Evolutionary conservation across 2,113 vertebrate genomes (phyloP), one percentile per base, ranked within the genome.

Genomic region (Lipophrys pholis): DNA sequence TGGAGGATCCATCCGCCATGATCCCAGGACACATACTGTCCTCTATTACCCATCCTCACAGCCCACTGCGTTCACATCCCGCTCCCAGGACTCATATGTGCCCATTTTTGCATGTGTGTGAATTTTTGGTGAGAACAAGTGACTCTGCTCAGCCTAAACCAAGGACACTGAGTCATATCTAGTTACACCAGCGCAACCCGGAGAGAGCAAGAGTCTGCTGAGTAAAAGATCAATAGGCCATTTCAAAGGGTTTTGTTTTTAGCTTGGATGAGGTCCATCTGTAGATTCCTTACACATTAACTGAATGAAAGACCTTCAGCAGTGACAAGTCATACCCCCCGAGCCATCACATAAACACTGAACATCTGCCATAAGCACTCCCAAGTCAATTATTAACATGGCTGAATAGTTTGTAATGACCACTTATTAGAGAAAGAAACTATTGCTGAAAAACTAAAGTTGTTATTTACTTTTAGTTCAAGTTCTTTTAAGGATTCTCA

Each of bases 281-380:
- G 94, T 94, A 94, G 90, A 93, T 94, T 94, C 73, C 66, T 80
- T 90, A 87, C 84, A 95, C 93, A 95, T 94, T 94, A 95, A 94
- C 90, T 83, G 73, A 89, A 87, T 88, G 89, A 93, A 90, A 94
- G 94, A 87, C 93, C 87, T 87, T 87, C 93, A 91, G 54, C 81
- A 89, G 85, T 87, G 91, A 92, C 89, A 94, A 91, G 76, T 91
- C 84, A 91, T 86, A 90, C 92, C 92, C 92, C 91, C 85, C 82
- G 87, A 92, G 86, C 81, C 86, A 93, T 93, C 92, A 86, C 91
- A 88, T 94, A 76, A 93, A 93, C 93, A 87, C 87, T 93, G 91
- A 95, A 93, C 94, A 90, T 93, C 85, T 93, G 86, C 92, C 57
- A 60, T 93, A 93, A 96, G 94, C 94, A 93, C 90, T 94, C 91